Conservation (phyloP, 2,797 vertebrate genomes). For the Gila robusta region DNA sequence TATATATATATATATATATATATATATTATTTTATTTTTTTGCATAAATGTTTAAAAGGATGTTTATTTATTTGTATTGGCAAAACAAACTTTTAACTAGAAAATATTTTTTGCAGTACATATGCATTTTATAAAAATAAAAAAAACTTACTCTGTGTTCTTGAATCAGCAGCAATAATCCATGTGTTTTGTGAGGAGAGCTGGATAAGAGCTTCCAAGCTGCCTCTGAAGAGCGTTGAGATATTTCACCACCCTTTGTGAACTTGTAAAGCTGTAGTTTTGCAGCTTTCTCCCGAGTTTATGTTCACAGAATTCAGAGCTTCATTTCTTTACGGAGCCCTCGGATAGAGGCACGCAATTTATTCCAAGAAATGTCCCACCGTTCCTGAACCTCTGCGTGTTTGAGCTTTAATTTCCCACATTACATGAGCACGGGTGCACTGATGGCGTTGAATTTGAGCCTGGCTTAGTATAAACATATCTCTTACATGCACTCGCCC, state of each 20-base stretch:
- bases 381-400: slow-evolving; percentile 44
- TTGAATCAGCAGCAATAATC: slow-evolving; percentile 1
- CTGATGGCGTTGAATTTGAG: slow-evolving; percentile 75
- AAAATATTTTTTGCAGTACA: neutral
- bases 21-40: neutral
- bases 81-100: neutral
- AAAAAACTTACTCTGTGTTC: slow-evolving; percentile 34
- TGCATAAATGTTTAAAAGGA: no score
- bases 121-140: neutral
- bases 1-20: no score
- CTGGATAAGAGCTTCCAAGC: slow-evolving; percentile 37
- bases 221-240: slow-evolving; percentile 47
- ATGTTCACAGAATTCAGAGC: neutral
- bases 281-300: slow-evolving; percentile 33
- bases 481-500: slow-evolving; percentile 40
- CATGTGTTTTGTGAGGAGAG: slow-evolving; percentile 13
- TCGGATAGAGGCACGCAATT: slow-evolving; percentile 49
- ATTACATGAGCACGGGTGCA: slow-evolving; percentile 43
- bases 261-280: slow-evolving; percentile 16
- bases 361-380: slow-evolving; percentile 70
- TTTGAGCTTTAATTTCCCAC: slow-evolving; percentile 51
- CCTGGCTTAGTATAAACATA: slow-evolving; percentile 61
- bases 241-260: slow-evolving; percentile 51
- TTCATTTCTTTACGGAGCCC: neutral
- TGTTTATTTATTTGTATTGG: neutral